Evolutionary conservation across 1,140 invertebrate genomes (phyloP).

Genomic region (Cherax quadricarinatus): DNA sequence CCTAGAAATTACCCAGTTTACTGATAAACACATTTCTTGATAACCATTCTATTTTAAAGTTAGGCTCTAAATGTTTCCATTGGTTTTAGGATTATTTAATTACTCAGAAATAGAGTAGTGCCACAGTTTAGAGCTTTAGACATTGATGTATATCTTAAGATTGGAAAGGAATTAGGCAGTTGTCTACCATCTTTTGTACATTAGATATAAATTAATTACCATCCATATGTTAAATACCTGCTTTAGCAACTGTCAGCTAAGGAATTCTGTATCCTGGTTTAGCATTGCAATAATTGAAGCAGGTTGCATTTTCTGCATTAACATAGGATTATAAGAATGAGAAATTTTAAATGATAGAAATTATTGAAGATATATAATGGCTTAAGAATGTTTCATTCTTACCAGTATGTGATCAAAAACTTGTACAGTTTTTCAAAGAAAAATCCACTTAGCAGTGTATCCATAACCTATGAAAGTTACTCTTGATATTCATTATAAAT

Average conservation of each 20-base stretch:
- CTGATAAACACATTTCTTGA: background rate
- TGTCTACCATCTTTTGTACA: background rate
- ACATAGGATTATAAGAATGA: background rate
- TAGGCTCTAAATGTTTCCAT: background rate
- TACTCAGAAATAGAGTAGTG: background rate
- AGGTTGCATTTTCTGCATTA: background rate
- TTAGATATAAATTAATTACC: background rate
- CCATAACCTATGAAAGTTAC: too few species aligned
- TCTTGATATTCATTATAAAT: too few species aligned
- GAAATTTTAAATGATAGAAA: background rate
- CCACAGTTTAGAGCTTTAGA: background rate
- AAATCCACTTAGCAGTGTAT: too few species aligned
- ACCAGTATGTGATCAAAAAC: too few species aligned
- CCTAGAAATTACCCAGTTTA: background rate
- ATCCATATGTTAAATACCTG: background rate
- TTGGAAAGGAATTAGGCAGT: background rate
- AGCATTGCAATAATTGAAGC: background rate
- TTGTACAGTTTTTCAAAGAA: too few species aligned
- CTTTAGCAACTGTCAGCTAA: background rate
- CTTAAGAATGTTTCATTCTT: too few species aligned
- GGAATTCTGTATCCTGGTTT: background rate
- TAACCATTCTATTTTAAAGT: background rate
- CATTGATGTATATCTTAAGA: background rate
- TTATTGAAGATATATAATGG: background rate
- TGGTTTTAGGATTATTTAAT: background rate